phyloP scores from a whole-genome alignment of 2,888 invertebrate species.

The Drosophila pseudotakahashii region DNA sequence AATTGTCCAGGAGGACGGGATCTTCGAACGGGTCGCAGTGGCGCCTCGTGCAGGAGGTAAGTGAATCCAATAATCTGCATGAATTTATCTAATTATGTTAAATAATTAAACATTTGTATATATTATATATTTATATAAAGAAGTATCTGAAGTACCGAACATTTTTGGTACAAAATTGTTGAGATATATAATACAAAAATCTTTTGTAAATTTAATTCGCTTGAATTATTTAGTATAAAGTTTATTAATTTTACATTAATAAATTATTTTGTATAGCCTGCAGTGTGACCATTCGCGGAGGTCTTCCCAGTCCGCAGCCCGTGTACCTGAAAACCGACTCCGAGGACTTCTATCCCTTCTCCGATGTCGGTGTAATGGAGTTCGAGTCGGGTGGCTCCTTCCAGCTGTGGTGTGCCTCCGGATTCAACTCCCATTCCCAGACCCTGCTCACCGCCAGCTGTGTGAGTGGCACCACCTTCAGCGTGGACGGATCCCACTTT shows the following conservation, averaged over 20 bases:
- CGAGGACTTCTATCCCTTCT: constrained; percentile 74
- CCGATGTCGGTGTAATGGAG: constrained; percentile 69
- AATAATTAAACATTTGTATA: too few species aligned
- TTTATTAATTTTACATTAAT: background rate
- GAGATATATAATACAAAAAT: too few species aligned
- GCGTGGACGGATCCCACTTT: constrained; percentile 64
- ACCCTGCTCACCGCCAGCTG: constrained; percentile 79
- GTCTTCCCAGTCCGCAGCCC: constrained; percentile 86
- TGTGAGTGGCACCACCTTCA: constrained; percentile 75
- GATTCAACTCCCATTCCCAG: constrained; percentile 64
- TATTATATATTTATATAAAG: too few species aligned
- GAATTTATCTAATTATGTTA: too few species aligned
- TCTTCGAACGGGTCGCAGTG: constrained; percentile 42
- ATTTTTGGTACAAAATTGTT: too few species aligned
- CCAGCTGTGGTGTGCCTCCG: constrained; percentile 80
- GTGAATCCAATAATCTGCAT: background rate
- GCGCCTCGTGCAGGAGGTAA: constrained; percentile 67
- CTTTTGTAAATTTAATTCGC: too few species aligned
- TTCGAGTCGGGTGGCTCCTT: constrained; percentile 67
- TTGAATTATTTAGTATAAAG: too few species aligned
- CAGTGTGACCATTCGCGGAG: constrained; percentile 69
- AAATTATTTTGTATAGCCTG: constrained; percentile 53
- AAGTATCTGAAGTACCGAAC: too few species aligned
- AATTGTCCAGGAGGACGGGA: constrained; percentile 49
- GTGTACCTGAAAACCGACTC: constrained; percentile 85